These are phyloP conservation scores for Molossus molossus DNA, from an alignment of 2,797 vertebrate species.

Conservation along the genomic window DNA sequence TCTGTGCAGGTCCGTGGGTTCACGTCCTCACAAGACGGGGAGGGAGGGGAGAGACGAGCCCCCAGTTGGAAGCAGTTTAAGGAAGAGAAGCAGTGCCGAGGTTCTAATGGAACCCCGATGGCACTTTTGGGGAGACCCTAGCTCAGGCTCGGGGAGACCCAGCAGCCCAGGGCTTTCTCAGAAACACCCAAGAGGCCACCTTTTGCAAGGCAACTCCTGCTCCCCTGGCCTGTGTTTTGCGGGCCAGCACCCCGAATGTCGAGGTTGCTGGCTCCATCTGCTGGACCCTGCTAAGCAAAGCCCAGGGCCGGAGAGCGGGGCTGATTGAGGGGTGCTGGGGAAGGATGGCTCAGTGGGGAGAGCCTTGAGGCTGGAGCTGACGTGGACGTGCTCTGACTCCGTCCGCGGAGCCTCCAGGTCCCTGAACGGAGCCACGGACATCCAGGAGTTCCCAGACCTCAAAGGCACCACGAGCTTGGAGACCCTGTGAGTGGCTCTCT, in stretches of 20 bases:
- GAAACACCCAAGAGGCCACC: neutral
- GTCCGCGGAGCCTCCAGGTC: conserved; percentile 90
- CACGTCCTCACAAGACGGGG: neutral
- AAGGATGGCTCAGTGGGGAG: neutral
- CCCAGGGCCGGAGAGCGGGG: neutral
- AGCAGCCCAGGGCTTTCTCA: neutral
- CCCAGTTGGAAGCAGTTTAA: neutral
- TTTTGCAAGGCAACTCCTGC: neutral
- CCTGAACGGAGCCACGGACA: conserved; percentile 95
- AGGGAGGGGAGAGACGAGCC: fast-evolving
- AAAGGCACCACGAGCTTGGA: conserved; percentile 97
- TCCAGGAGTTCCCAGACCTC: conserved; percentile 96
- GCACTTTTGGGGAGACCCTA: too few relatives aligned
- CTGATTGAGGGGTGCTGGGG: neutral
- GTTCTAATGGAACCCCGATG: neutral
- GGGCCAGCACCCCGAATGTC: too few relatives aligned
- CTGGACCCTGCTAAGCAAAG: neutral
- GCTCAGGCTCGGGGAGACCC: neutral
- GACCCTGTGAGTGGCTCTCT: conserved; percentile 93
- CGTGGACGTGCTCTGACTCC: neutral
- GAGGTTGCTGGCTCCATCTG: fast-evolving
- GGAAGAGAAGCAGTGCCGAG: neutral
- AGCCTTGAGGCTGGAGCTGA: neutral
- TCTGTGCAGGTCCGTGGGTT: neutral
- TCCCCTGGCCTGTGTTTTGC: neutral